Percentiles rank a stretch among this genome's conserved stretches.
These are phyloP conservation scores for Drosophila flavopinicola DNA, from an alignment of 2,888 invertebrate genomes.

Conservation along the genomic window DNA sequence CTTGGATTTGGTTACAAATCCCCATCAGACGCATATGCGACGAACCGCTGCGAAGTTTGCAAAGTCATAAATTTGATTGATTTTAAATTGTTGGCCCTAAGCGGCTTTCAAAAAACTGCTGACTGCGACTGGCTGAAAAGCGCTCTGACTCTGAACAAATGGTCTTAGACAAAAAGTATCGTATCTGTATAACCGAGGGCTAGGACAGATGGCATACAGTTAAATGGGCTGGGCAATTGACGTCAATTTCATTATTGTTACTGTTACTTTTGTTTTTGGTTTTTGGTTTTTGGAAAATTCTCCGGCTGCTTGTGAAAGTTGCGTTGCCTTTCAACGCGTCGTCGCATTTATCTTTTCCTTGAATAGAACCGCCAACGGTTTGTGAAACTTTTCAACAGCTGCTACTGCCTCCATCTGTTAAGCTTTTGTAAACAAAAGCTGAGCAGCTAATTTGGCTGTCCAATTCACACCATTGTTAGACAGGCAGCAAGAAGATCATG, in stretches of 20 bases:
- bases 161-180: conserved; percentile 8
- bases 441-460: conserved; percentile 49
- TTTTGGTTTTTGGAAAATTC: conserved; percentile 70
- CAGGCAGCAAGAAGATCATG: conserved; percentile 32
- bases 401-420: conserved; percentile 10
- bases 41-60: conserved; percentile 62
- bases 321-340: conserved; percentile 23
- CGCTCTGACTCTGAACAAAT: conserved; percentile 36
- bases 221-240: conserved; percentile 55
- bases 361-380: conserved; percentile 35
- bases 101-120: conserved; percentile 64
- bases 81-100: conserved; percentile 72
- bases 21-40: conserved; percentile 14
- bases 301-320: conserved; percentile 57
- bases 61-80: conserved; percentile 79
- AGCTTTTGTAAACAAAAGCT: conserved; percentile 65
- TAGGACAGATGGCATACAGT: conserved; percentile 45
- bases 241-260: conserved; percentile 59
- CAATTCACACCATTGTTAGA: conserved; percentile 71
- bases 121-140: conserved; percentile 36
- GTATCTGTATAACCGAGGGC: conserved; percentile 7
- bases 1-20: conserved; percentile 57
- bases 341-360: conserved; percentile 39
- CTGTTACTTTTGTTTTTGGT: too few species aligned
- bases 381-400: conserved; percentile 43